Percentiles rank a stretch among this genome's conserved stretches.
These are phyloP conservation scores for Plagodis dolabraria DNA, from an alignment of 2,888 invertebrate genomes.

Conservation along the genomic window DNA sequence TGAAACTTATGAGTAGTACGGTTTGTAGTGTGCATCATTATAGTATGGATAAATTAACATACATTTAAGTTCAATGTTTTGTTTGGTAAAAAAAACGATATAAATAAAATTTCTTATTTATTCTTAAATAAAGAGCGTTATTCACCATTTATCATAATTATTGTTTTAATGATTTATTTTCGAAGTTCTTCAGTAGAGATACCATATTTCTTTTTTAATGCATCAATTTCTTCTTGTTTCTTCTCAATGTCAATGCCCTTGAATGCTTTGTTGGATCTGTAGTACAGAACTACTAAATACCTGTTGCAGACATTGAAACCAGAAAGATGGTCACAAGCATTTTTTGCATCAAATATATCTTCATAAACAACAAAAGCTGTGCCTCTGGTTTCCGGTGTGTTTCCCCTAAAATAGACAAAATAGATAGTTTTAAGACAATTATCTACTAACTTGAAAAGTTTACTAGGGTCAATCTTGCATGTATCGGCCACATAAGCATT, in stretches of 20 bases:
- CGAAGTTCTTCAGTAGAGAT: conserved; percentile 85
- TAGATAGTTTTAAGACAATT: conserved; percentile 4
- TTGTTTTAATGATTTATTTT: conserved; percentile 53
- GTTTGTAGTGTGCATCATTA: too few species aligned
- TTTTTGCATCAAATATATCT: conserved; percentile 99
- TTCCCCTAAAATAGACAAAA: conserved; percentile 88
- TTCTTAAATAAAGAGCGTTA: too few species aligned
- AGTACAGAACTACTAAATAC: conserved; percentile 99
- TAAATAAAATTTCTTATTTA: too few species aligned
- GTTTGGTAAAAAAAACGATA: too few species aligned
- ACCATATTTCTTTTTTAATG: conserved; percentile 97
- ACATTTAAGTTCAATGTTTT: too few species aligned
- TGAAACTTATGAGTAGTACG: too few species aligned
- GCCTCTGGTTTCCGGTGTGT: conserved; percentile 98
- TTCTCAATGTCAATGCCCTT: conserved; percentile 98
- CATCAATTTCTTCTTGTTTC: conserved; percentile 97
- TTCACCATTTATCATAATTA: too few species aligned
- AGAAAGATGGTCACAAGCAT: conserved; percentile 99
- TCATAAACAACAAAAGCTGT: conserved; percentile 99
- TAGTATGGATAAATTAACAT: too few species aligned
- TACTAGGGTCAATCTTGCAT: too few species aligned
- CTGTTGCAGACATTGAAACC: conserved; percentile 99
- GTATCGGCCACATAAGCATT: too few species aligned
- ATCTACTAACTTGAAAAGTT: too few species aligned
- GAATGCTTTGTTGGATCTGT: conserved; percentile 98